These are phyloP conservation scores for Spilarctia lutea DNA, from an alignment of 2,888 invertebrate species.

Conservation along the genomic window DNA sequence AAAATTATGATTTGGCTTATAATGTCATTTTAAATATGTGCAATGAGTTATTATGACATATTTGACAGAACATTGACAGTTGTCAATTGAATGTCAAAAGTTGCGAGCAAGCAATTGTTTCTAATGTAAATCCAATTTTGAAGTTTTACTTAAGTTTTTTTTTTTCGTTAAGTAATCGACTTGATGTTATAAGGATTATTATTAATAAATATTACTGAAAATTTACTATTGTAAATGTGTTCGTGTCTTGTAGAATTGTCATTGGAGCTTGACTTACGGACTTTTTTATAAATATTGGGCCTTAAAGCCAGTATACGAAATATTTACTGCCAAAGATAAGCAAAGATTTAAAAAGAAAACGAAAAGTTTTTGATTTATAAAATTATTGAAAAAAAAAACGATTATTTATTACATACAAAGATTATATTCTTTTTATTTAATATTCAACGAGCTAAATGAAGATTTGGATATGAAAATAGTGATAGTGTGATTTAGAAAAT, in stretches of 20 bases:
- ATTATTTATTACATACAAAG: conserved; percentile 48
- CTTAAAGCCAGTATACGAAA: conserved; percentile 58
- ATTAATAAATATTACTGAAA: conserved; percentile 30
- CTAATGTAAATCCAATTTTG: conserved; percentile 39
- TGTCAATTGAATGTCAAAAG: conserved; percentile 42
- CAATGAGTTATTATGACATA: conserved; percentile 10
- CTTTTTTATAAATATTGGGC: conserved; percentile 36
- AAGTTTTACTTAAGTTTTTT: conserved; percentile 36
- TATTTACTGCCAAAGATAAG: conserved; percentile 68
- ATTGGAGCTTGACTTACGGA: conserved; percentile 30
- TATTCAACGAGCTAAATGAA: conserved; percentile 16
- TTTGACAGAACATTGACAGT: conserved; percentile 22
- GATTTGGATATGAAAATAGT: conserved; percentile 16
- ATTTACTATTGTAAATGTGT: conserved; percentile 44
- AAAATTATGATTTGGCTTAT: not conserved
- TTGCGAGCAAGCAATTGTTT: conserved; percentile 42
- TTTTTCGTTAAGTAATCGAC: conserved; percentile 41
- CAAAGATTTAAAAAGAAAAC: conserved; percentile 54
- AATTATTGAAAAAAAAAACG: conserved; percentile 10
- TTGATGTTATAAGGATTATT: conserved; percentile 40
- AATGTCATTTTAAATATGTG: not conserved
- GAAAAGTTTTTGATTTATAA: conserved; percentile 30
- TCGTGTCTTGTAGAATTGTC: conserved; percentile 35
- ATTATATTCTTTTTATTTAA: conserved; percentile 28
- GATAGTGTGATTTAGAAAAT: not conserved